A percentile compares a stretch with the other conserved stretches of the same genome.
phyloP scores from a whole-genome alignment of 2,888 invertebrate genomes.

The Eudemis profundana region DNA sequence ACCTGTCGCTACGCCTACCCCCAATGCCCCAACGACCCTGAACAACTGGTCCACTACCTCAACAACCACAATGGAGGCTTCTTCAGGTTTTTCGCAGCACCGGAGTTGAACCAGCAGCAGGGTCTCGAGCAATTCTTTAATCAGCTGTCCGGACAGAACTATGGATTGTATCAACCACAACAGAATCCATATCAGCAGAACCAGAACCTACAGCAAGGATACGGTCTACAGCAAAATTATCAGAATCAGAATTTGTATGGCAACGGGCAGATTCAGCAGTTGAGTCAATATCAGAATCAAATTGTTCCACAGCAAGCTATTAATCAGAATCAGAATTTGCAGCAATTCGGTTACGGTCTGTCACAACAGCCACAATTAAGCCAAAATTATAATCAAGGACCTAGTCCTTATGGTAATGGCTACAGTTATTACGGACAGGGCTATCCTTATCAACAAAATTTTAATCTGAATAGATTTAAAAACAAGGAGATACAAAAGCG shows the following conservation, averaged over 20 bases:
- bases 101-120: constrained; percentile 61
- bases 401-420: constrained; percentile 46
- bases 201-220: constrained; percentile 31
- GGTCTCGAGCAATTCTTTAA: constrained; percentile 73
- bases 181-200: constrained; percentile 46
- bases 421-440: constrained; percentile 53
- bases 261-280: no score
- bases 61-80: constrained; percentile 95
- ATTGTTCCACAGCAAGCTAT: constrained; percentile 3
- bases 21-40: constrained; percentile 89
- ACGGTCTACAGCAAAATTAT: constrained; percentile 22
- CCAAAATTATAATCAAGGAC: constrained; percentile 46
- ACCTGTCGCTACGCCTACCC: constrained; percentile 88
- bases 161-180: constrained; percentile 38
- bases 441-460: constrained; percentile 55
- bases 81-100: constrained; percentile 90
- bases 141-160: constrained; percentile 55
- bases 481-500: constrained; percentile 61
- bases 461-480: constrained; percentile 43
- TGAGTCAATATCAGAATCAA: constrained; percentile 5
- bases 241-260: constrained; percentile 20
- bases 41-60: constrained; percentile 90
- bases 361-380: constrained; percentile 23
- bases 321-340: constrained; percentile 9
- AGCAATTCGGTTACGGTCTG: not conserved